Percentiles rank a stretch among this genome's conserved stretches.
Evolutionary conservation across 2,797 vertebrate species (phyloP).

Genomic region (Streptopelia turtur): DNA sequence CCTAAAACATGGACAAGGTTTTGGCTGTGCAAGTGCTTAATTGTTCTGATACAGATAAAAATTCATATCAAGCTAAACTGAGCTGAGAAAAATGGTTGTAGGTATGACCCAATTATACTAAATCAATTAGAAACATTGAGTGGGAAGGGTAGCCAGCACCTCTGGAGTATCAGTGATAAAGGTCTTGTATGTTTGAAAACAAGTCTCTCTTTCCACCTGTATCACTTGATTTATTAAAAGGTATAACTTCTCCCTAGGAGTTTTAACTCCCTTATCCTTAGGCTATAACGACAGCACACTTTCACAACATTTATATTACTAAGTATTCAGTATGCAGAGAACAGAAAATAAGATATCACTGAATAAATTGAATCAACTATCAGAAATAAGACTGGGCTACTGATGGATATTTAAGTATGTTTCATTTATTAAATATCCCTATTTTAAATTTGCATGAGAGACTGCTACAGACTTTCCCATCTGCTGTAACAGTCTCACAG

Average conservation of each 20-base stretch:
- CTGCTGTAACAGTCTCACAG: not conserved
- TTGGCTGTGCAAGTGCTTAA: not conserved
- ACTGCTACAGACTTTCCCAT: not conserved
- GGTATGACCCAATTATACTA: not conserved
- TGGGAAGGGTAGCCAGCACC: not conserved
- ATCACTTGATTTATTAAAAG: not conserved
- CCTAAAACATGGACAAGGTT: not conserved
- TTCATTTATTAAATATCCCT: conserved; percentile 7
- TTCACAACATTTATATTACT: not conserved
- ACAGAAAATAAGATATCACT: conserved; percentile 11
- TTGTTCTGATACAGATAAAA: conserved; percentile 17
- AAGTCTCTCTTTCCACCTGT: not conserved
- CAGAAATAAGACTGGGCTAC: conserved; percentile 7
- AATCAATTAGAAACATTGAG: not conserved
- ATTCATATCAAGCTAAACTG: not conserved
- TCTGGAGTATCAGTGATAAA: not conserved
- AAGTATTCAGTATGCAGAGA: not conserved
- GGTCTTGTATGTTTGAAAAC: not conserved
- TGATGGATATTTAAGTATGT: conserved; percentile 29
- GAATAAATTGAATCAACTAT: conserved; percentile 12
- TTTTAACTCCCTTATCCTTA: not conserved
- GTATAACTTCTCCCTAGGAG: not conserved
- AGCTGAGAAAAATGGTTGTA: not conserved
- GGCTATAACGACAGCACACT: not conserved
- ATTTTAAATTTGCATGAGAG: not conserved